phyloP scores from a whole-genome alignment of 2,113 vertebrate species.

The Cichladusa arquata region DNA sequence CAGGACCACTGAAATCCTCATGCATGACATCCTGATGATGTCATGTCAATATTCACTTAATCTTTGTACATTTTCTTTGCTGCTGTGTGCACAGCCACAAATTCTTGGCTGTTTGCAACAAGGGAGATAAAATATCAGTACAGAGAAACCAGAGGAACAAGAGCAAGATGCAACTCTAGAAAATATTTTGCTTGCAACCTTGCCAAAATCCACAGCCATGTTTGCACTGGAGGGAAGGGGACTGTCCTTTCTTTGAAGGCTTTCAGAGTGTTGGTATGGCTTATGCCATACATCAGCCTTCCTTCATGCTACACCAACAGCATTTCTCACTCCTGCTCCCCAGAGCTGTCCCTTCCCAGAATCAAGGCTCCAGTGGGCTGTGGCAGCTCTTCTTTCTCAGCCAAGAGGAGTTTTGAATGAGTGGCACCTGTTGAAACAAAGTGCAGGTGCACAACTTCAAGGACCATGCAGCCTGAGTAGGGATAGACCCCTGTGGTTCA shows the following conservation, averaged over 20 bases:
- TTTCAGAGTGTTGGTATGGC: background rate
- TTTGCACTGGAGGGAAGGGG: background rate
- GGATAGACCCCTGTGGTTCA: background rate
- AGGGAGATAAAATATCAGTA: background rate
- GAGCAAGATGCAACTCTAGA: background rate
- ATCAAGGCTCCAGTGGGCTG: background rate
- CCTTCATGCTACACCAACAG: background rate
- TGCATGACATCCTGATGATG: background rate
- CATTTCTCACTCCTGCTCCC: background rate
- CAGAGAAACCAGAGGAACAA: background rate
- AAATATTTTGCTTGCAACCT: conserved; percentile 1
- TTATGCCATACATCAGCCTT: background rate
- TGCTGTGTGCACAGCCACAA: background rate
- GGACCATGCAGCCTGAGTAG: background rate
- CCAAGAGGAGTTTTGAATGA: background rate
- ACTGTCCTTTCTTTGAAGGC: background rate
- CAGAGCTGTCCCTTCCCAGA: background rate
- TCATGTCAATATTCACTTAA: background rate
- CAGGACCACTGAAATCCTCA: background rate
- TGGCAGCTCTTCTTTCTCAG: background rate
- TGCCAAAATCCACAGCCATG: background rate
- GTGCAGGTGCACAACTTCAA: background rate
- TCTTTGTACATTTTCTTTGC: background rate
- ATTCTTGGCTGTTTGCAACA: background rate
- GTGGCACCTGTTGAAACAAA: background rate